phyloP scores from a whole-genome alignment of 2,113 vertebrate genomes.

The Ceyx melanurus region DNA sequence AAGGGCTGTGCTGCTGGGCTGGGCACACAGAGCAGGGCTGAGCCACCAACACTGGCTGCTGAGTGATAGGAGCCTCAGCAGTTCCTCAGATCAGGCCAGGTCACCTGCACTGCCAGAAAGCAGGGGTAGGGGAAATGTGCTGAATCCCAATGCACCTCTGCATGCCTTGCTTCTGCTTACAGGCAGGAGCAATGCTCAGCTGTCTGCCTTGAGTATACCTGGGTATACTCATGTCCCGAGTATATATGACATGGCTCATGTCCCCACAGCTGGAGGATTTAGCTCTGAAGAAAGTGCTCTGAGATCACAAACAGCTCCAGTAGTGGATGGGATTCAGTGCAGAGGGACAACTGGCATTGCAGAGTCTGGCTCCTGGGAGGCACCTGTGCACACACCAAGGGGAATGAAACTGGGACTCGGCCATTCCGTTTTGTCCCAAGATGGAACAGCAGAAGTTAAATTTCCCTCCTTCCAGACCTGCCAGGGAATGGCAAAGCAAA shows the following conservation, averaged over 20 bases:
- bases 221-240: no score
- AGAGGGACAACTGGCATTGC: background rate
- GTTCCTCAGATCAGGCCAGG: constrained; percentile 1
- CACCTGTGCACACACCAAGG: background rate
- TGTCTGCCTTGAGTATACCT: background rate
- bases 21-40: background rate
- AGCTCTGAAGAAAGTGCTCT: background rate
- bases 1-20: background rate
- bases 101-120: background rate
- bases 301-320: background rate
- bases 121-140: background rate
- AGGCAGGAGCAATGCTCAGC: background rate
- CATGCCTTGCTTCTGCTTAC: background rate
- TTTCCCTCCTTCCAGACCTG: background rate
- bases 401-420: background rate
- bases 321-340: background rate
- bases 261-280: background rate
- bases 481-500: background rate
- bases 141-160: background rate
- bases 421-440: background rate
- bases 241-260: background rate
- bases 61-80: background rate
- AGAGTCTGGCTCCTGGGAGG: background rate
- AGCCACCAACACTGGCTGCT: background rate
- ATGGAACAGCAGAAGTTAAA: background rate